Evolutionary conservation across 2,113 vertebrate genomes (phyloP).

Genomic region (cat (Felis catus)): DNA sequence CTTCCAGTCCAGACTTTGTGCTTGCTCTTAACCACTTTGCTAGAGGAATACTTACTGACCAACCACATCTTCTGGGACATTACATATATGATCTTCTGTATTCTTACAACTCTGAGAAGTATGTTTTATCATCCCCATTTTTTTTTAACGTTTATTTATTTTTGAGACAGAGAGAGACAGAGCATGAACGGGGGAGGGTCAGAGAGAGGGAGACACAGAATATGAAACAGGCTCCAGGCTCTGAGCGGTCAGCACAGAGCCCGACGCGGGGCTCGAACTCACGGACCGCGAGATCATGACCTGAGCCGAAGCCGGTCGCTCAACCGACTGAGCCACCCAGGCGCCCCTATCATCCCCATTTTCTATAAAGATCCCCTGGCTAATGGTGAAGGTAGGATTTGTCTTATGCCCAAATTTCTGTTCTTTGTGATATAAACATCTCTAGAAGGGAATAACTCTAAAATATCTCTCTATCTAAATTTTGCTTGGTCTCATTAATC

Average conservation of each 20-base stretch:
- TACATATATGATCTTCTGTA: not conserved
- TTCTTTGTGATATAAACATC: not conserved
- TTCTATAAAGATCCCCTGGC: not conserved
- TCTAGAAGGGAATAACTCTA: not conserved
- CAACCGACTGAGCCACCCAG: no score
- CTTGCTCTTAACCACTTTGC: not conserved
- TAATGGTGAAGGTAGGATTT: not conserved
- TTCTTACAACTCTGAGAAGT: not conserved
- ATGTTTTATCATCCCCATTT: not conserved
- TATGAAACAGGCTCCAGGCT: no score
- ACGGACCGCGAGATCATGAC: no score
- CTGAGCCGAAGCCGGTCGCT: no score
- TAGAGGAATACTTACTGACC: not conserved
- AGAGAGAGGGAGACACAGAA: no score
- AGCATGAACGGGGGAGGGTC: no score
- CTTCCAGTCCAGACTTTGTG: not conserved
- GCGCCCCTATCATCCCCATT: not conserved
- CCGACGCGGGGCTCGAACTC: no score
- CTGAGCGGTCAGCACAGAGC: no score
- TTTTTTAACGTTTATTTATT: no score
- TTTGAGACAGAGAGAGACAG: no score
- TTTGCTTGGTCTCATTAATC: not conserved
- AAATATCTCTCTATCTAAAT: slow-evolving; percentile 21
- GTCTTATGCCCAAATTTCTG: not conserved
- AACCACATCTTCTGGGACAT: not conserved